Base-by-base conservation (phyloP, 1,140 invertebrate genomes). In the Drosophila seguyi region DNA sequence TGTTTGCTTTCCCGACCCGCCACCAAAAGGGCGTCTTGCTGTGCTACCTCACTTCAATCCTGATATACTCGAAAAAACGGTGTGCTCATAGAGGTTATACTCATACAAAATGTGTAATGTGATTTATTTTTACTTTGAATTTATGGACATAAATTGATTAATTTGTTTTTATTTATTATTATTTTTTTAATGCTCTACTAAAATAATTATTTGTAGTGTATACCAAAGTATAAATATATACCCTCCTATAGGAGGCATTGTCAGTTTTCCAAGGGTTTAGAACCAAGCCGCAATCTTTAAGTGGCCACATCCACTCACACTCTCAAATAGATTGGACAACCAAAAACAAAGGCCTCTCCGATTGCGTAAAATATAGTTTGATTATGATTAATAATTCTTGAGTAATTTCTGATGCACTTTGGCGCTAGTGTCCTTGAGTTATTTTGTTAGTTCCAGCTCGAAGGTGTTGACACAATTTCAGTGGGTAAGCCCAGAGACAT, bases 1-100 rank as follows among this genome's bases (percentile, higher is more conserved):
- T 72, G 63, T 83, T 79, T 83, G 80, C 57, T 73, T 58, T 18
- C 57, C 36, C 84, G 73, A 81, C 67, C 58, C 53, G 66, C 47
- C 57, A 45, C 39, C 67, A 55, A 73, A 76, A 75, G 63, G 73
- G 73, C 62, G 55, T 16, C 47, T 5, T 27, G 2, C 47, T 18
- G 0, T 31, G 47, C 73, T 27, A 62, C 25, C 82, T 80, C 69
- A 65, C 65, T 42, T 62, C 56, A 52, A 59, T 60, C 45, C 50
- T 59, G 62, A 50, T 41, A 29, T 36, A 59, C 55, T 42, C 7
- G 14, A 20, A 59, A 29, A 62, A 62, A 62, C 1, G 4, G 4
- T 47, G 22, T 20, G 34, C 6, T 20, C 22, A 1, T 53, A 34
- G 20, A 53, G 50, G 18, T 7, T 53, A 8, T 36, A 36, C 11